Evolutionary conservation across 1,140 invertebrate species (phyloP).

Genomic region (Thaumatotibia leucotreta): DNA sequence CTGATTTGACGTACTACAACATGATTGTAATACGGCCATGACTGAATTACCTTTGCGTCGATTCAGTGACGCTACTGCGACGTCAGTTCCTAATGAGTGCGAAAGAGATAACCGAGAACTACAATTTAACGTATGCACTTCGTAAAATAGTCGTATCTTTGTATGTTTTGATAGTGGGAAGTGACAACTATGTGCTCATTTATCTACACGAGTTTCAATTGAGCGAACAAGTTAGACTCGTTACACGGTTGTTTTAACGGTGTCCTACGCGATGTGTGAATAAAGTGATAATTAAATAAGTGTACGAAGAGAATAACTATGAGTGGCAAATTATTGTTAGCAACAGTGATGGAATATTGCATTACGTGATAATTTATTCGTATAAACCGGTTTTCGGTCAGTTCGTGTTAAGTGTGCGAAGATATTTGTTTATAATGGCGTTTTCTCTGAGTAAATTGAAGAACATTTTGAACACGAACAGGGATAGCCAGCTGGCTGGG

Average conservation of each 20-base stretch:
- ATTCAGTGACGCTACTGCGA: not conserved
- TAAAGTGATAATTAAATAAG: conserved; percentile 7
- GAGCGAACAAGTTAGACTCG: conserved; percentile 1
- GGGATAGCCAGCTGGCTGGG: conserved; percentile 59
- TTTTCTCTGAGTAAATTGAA: conserved; percentile 73
- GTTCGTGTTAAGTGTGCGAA: conserved; percentile 32
- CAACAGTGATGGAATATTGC: conserved; percentile 15
- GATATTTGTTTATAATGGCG: conserved; percentile 63
- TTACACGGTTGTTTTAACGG: conserved; percentile 11
- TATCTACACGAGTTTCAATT: conserved; percentile 8
- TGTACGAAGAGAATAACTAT: not conserved
- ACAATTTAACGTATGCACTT: not conserved
- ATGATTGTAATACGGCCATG: not conserved
- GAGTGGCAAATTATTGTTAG: not conserved
- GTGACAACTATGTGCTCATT: conserved; percentile 8
- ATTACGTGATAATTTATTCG: conserved; percentile 46
- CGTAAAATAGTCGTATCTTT: not conserved
- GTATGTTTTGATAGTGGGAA: conserved; percentile 12
- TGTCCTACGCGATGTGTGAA: conserved; percentile 1
- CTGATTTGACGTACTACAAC: too few species aligned
- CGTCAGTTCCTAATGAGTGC: not conserved
- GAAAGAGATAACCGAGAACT: not conserved
- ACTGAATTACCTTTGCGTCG: not conserved
- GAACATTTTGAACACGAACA: conserved; percentile 67
- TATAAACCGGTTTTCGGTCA: conserved; percentile 56